Conservation (phyloP, 2,888 invertebrate species). For the Leistus spinibarbis region DNA sequence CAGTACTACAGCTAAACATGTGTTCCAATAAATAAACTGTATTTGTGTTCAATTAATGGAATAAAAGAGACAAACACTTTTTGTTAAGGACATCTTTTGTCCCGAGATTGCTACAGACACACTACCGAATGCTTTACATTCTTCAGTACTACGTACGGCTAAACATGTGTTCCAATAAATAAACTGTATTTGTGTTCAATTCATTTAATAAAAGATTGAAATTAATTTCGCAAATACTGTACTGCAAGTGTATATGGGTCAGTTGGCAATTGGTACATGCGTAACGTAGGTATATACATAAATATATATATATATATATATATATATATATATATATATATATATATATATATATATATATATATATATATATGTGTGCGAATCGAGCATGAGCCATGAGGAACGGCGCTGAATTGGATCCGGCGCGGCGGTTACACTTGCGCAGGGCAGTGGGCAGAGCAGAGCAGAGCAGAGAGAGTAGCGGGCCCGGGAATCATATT, state of each 20-base stretch:
- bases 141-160: too few species aligned
- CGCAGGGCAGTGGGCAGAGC: neutral
- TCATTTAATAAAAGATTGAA: neutral
- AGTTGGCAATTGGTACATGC: slow-evolving; percentile 8
- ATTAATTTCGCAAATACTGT: neutral
- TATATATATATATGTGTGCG: neutral
- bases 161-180: too few species aligned
- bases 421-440: neutral
- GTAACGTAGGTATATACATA: neutral
- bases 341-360: neutral
- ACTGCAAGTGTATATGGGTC: neutral
- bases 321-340: neutral
- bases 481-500: slow-evolving; percentile 24
- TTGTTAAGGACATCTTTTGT: too few species aligned
- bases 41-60: too few species aligned
- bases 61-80: too few species aligned
- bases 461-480: too few species aligned
- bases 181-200: neutral
- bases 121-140: too few species aligned
- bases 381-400: neutral
- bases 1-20: too few species aligned
- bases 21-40: too few species aligned
- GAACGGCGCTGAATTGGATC: neutral
- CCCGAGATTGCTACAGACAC: too few species aligned
- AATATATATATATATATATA: neutral